Evolutionary conservation across 2,888 invertebrate genomes (phyloP).

Genomic region (Gymnocheta viridis): DNA sequence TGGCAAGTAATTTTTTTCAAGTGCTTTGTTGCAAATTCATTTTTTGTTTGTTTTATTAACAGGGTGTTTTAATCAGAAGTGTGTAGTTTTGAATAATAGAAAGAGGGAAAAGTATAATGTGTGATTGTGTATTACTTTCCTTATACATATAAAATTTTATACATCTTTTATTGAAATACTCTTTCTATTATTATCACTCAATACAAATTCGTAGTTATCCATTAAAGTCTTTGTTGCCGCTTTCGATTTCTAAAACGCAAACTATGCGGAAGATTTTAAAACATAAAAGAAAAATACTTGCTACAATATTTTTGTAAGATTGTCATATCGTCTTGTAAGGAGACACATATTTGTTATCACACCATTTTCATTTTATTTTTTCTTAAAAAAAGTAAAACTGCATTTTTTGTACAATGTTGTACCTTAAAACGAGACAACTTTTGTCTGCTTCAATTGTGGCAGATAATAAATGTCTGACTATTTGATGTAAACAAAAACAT

Average conservation of each 20-base stretch:
- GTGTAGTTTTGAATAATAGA: neutral
- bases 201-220: neutral
- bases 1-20: constrained; percentile 8
- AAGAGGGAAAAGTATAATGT: too few relatives aligned
- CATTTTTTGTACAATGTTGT: constrained; percentile 35
- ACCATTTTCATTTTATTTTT: constrained; percentile 24
- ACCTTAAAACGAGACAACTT: neutral
- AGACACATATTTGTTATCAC: constrained; percentile 52
- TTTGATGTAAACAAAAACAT: constrained; percentile 13
- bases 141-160: neutral
- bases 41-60: neutral
- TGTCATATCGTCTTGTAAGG: neutral
- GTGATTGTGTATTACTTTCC: neutral
- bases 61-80: neutral
- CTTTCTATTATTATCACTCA: neutral
- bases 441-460: constrained; percentile 14
- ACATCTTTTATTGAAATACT: neutral
- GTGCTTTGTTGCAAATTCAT: constrained; percentile 41
- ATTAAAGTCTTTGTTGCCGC: neutral
- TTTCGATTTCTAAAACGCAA: neutral
- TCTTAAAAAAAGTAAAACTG: constrained; percentile 7
- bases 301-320: constrained; percentile 1
- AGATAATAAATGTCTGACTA: constrained; percentile 29
- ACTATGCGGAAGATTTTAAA: constrained; percentile 52
- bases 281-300: constrained; percentile 19